Base-by-base conservation (phyloP, 2,888 invertebrate genomes). In the Campoletis raptor region DNA sequence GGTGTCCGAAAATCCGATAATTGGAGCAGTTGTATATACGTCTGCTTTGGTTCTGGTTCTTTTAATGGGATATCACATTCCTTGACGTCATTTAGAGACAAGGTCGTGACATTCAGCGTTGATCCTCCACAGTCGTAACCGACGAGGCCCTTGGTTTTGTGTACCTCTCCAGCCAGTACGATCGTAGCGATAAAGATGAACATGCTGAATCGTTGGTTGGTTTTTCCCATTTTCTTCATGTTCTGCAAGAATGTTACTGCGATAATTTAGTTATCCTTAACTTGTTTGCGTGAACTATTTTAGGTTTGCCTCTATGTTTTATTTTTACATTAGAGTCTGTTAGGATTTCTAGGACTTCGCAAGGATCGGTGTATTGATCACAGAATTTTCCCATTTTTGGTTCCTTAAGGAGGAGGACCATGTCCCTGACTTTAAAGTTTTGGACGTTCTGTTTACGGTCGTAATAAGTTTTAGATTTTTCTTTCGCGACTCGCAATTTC, bases 91-190 rank as follows among this genome's bases (percentile, higher is more conserved):
- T 79, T 74, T 0, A 87, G 64, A 0, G 87, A 87, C 5, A 81
- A 30, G 8, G 85, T 81, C 2, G 85, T 85, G 10, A 82, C 36
- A 12, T 87, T 87, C 0, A 83, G 36, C 2, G 64, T 45, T n/a
- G 82, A 30, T 8, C 77, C 83, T 6, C 76, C 74, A 40, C 85
- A 85, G 54, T 86, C 84, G 48, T 87, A 87, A 5, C 81, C 86
- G 0, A 87, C 18, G 8, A 81, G 64, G 24, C 48, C 76, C 15
- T 12, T 8, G 24, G 10, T 40, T 40, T n/a, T 5, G 15, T 57
- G n/a, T 2, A 76, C 40, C 15, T 80, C 79, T 37, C 74, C 76
- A 36, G 45, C 21, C 69, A 40, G 69, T 21, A 21, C 69, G 69
- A 40, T 45, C 40, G 21, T 54, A 21, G 54, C 21, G 21, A 54